Evolutionary conservation across 2,113 vertebrate genomes (phyloP).

Genomic region (Sinocyclocheilus maitianheensis): DNA sequence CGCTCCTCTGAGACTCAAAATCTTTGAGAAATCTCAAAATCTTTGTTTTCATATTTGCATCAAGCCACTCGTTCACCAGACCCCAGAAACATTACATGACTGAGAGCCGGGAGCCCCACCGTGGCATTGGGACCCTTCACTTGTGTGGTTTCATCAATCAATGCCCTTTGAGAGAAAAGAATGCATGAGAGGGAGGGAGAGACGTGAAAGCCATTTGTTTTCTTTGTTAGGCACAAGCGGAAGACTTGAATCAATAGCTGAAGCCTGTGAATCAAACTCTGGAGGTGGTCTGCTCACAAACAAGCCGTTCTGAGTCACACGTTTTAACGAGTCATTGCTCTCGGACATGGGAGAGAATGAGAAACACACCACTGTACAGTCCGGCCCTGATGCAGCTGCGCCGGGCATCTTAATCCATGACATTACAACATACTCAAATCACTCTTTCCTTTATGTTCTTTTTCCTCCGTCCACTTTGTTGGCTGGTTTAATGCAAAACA

Average conservation of each 20-base stretch:
- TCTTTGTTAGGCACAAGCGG: slow-evolving; percentile 53
- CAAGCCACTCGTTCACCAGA: slow-evolving; percentile 3
- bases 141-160: slow-evolving; percentile 63
- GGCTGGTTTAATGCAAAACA: slow-evolving; percentile 39
- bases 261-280: slow-evolving; percentile 58
- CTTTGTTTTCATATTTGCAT: neutral
- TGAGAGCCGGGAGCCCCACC: slow-evolving; percentile 55
- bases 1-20: neutral
- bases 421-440: slow-evolving; percentile 28
- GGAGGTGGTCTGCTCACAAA: slow-evolving; percentile 56
- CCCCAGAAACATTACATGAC: slow-evolving; percentile 65
- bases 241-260: slow-evolving; percentile 55
- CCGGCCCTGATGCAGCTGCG: slow-evolving; percentile 7
- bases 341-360: slow-evolving; percentile 33
- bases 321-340: slow-evolving; percentile 45
- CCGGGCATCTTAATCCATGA: slow-evolving; percentile 14
- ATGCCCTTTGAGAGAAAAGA: slow-evolving; percentile 55
- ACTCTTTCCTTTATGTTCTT: slow-evolving; percentile 47
- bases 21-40: neutral
- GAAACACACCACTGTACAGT: slow-evolving; percentile 27
- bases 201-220: slow-evolving; percentile 61
- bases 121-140: slow-evolving; percentile 47
- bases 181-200: slow-evolving; percentile 33
- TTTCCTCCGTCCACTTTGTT: neutral
- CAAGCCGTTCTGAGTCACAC: slow-evolving; percentile 53